Evolutionary conservation across 2,888 invertebrate genomes (phyloP).

Genomic region (Tenthredo distinguenda): DNA sequence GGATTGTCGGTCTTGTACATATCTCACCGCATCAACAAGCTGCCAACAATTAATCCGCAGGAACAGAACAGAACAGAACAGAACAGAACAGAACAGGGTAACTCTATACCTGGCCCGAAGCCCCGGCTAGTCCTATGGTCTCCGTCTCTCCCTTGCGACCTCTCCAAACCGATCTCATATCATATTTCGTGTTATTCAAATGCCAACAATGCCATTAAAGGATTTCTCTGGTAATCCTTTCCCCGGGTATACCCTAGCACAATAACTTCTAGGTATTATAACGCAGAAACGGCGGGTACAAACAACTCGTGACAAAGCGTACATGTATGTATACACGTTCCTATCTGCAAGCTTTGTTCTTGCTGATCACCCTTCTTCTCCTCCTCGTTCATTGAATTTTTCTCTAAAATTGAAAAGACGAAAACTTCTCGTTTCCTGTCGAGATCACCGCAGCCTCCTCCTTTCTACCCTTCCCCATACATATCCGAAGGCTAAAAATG

Average conservation of each 20-base stretch:
- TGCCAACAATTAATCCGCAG: conserved; percentile 75
- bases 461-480: conserved; percentile 56
- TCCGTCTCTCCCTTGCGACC: not conserved
- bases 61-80: conserved; percentile 52
- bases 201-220: conserved; percentile 77
- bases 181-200: conserved; percentile 78
- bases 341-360: conserved; percentile 73
- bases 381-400: not conserved
- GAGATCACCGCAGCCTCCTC: conserved; percentile 51
- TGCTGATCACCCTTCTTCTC: conserved; percentile 66
- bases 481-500: conserved; percentile 50
- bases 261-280: conserved; percentile 36
- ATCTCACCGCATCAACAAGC: conserved; percentile 58
- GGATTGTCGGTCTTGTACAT: conserved; percentile 41
- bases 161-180: conserved; percentile 71
- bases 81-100: conserved; percentile 61
- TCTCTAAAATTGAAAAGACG: not conserved
- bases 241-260: conserved; percentile 48
- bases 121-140: conserved; percentile 8
- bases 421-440: conserved; percentile 52
- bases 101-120: conserved; percentile 68
- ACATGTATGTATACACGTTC: conserved; percentile 46
- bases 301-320: conserved; percentile 68
- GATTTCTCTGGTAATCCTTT: conserved; percentile 74
- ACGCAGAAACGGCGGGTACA: conserved; percentile 62